These are phyloP conservation scores for Drosophila kurseongensis DNA, from an alignment of 1,140 invertebrate genomes.

Conservation along the genomic window DNA sequence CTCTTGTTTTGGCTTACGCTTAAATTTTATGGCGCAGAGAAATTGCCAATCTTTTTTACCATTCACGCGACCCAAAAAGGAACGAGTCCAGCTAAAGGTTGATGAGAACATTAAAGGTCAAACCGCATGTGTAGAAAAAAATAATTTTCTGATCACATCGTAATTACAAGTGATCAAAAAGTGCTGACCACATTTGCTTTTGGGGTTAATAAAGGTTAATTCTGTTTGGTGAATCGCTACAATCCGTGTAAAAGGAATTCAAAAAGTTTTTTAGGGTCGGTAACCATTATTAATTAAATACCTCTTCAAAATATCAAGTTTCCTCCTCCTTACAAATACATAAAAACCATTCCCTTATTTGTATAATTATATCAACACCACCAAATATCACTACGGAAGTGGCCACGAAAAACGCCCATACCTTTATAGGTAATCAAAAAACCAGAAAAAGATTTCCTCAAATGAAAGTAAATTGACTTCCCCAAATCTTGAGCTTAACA, in stretches of 20 bases:
- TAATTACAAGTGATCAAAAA: constrained; percentile 11
- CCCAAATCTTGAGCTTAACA: constrained; percentile 34
- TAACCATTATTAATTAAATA: neutral
- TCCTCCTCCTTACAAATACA: neutral
- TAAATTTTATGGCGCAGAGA: constrained; percentile 9
- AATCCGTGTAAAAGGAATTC: neutral
- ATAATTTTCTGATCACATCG: constrained; percentile 2
- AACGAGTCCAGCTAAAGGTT: constrained; percentile 11
- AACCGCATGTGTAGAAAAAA: constrained; percentile 24
- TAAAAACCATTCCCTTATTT: neutral
- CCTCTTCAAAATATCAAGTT: neutral
- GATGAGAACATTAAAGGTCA: constrained; percentile 37
- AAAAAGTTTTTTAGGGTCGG: neutral
- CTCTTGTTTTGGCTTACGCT: neutral
- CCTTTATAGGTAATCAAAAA: constrained; percentile 25
- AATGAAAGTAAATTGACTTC: constrained; percentile 74
- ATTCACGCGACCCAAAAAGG: constrained; percentile 15
- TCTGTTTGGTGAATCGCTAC: constrained; percentile 1
- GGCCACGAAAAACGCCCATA: constrained; percentile 17
- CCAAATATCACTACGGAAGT: constrained; percentile 40
- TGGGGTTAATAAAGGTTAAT: constrained; percentile 37
- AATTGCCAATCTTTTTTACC: constrained; percentile 18
- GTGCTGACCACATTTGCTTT: constrained; percentile 15
- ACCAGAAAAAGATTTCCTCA: constrained; percentile 30
- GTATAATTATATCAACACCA: constrained; percentile 11